Base-by-base conservation (phyloP, 2,797 vertebrate species). In the Hephaestus fuliginosus region DNA sequence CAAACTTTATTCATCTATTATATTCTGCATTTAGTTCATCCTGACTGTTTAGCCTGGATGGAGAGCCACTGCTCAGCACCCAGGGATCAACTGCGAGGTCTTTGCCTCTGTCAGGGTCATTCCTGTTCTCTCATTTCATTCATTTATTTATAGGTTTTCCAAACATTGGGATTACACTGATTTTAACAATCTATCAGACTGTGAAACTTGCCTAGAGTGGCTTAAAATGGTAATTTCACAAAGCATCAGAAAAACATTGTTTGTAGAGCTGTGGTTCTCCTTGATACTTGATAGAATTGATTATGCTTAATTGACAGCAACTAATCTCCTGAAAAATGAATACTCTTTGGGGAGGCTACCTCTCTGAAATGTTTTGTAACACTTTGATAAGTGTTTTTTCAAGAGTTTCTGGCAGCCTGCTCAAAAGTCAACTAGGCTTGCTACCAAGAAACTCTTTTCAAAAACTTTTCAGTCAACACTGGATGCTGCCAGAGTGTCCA, bases 401-500 rank as follows among this genome's bases (percentile, higher is more conserved):
- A 65, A 55, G n/a, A 43, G 13, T 63, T 63, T 78, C 41, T 87
- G 79, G 74, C 77, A 72, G 41, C 4, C 0, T 64, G 64, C 65
- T 80, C 48, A 81, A 76, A 88, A 77, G 74, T 79, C 81, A 75
- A 36, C 69, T 30, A 20, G 83, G 69, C 70, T 81, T 55, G 14
- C 63, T 64, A 84, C 67, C 76, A 91, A 82, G 81, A 69, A 72
- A 68, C 52, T 73, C 65, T 70, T 88, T 33, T 33, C 30, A 33
- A 33, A 33, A 33, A 33, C 46, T 43, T 33, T 79, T 83, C 70
- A 80, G 73, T 89, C 86, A 89, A 86, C 70, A 77, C 56, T 60
- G 51, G 68, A 68, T 72, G 18, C 80, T 83, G 81, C 69, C 84
- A 87, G 70, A 87, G 60, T 80, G 68, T 83, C 68, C 48, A 73